Evolutionary conservation across 2,797 vertebrate species (phyloP), one percentile per base, ranked within the genome.

Genomic region (Alosa sapidissima): DNA sequence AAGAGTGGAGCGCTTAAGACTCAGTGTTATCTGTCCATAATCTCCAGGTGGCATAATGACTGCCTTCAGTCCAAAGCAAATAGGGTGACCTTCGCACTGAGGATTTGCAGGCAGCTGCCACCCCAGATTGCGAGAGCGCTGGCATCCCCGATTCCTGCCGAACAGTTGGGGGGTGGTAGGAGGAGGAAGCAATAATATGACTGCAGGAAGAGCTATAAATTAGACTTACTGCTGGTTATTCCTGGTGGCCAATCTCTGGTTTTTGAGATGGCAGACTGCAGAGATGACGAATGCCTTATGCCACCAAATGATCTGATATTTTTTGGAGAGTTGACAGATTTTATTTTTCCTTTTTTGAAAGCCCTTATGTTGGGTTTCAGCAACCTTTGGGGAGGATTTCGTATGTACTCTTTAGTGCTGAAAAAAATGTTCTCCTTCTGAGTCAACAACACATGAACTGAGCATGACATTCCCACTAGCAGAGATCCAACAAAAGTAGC

Each of bases 1-100:
- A 88, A 88, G 87, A 87, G 85, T 7, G 19, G 49, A 83, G 82
- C 83, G 84, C 85, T 88, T 87, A 87, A 88, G 85, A 82, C 81
- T 48, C 49, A 21, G 84, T 19, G 48, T 88, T 87, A 88, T 89
- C 81, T 86, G 33, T 5, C 62, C 52, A 24, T 88, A 88, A 89
- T 90, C 86, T 88, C 81, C 75, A 52, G 81, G 33, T 33, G 60
- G 84, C 82, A 49, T 88, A 88, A 88, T 82, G 86, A 84, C 85
- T 48, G 60, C 47, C 60, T 84, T 65, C 65, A 75, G 85, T 84
- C 86, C 84, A 86, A 85, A 82, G 47, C 54, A 84, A 82, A 86
- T 13, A 85, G 14, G 68, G 83, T 83, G 84, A 83, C 72, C 81
- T 81, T 86, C 47, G 60, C 52, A 81, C 58, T 55, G 41, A 41